phyloP scores from a whole-genome alignment of 2,113 vertebrate species.

The Chitala chitala region DNA sequence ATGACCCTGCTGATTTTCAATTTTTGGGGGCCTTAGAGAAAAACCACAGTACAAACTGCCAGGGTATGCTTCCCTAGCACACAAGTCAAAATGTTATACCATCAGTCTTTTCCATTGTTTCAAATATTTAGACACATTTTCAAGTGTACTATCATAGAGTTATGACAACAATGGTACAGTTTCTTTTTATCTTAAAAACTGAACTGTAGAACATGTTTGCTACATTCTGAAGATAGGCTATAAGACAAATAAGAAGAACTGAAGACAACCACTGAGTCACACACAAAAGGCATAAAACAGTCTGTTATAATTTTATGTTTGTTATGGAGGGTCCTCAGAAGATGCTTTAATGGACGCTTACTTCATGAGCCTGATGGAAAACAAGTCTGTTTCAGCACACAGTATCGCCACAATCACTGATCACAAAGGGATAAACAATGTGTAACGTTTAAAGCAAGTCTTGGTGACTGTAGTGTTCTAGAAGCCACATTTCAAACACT shows the following conservation, averaged over 20 bases:
- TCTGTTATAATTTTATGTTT: not conserved
- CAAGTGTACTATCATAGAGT: not conserved
- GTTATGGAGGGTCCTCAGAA: not conserved
- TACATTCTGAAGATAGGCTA: not conserved
- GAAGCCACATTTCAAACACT: not conserved
- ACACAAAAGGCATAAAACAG: not conserved
- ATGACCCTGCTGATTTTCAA: not conserved
- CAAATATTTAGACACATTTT: too few relatives aligned
- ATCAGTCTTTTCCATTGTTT: too few relatives aligned
- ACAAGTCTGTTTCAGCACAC: not conserved
- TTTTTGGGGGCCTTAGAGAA: not conserved
- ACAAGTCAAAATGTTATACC: not conserved
- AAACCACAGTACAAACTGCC: not conserved
- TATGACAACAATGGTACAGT: not conserved
- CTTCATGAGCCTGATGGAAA: not conserved
- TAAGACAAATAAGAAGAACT: not conserved
- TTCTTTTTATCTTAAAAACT: constrained; percentile 1
- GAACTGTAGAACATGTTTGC: not conserved
- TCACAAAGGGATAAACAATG: not conserved
- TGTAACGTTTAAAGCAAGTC: not conserved
- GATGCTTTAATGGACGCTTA: not conserved
- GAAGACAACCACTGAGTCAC: not conserved
- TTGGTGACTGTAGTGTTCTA: too few relatives aligned
- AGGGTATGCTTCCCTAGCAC: not conserved
- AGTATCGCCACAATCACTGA: not conserved